Conservation (phyloP, 2,797 vertebrate genomes). For the Lacerta viridis region DNA sequence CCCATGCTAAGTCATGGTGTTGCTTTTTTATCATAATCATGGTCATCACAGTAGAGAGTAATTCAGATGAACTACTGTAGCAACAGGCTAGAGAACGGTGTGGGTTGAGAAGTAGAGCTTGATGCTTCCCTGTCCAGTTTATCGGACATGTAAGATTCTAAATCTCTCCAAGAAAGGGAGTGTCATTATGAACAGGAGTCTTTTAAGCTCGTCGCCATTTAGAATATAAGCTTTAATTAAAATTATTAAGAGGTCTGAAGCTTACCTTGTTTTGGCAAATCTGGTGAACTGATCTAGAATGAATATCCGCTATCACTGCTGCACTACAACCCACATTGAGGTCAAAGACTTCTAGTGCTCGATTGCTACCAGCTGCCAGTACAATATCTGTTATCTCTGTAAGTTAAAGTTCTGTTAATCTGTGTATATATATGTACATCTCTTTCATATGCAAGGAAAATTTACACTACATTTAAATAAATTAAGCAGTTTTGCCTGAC, state of each 20-base stretch:
- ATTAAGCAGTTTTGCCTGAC: not conserved
- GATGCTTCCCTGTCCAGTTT: not conserved
- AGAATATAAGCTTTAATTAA: slow-evolving; percentile 21
- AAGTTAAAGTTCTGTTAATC: slow-evolving; percentile 71
- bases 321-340: slow-evolving; percentile 85
- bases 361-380: slow-evolving; percentile 85
- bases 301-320: slow-evolving; percentile 84
- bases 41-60: not conserved
- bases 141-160: not conserved
- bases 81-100: not conserved
- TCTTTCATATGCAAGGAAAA: not conserved
- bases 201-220: not conserved
- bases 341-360: slow-evolving; percentile 89
- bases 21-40: not conserved
- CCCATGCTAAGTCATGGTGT: slow-evolving; percentile 2
- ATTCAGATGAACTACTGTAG: not conserved
- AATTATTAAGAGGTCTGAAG: slow-evolving; percentile 16
- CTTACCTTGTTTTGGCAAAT: slow-evolving; percentile 92
- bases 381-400: slow-evolving; percentile 83
- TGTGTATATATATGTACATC: not conserved
- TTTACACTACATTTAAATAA: not conserved
- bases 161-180: not conserved
- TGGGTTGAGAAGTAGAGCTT: not conserved
- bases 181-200: not conserved
- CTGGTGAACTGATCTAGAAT: slow-evolving; percentile 86